Conservation (phyloP, 2,113 vertebrate species). For the Pagrus major region DNA sequence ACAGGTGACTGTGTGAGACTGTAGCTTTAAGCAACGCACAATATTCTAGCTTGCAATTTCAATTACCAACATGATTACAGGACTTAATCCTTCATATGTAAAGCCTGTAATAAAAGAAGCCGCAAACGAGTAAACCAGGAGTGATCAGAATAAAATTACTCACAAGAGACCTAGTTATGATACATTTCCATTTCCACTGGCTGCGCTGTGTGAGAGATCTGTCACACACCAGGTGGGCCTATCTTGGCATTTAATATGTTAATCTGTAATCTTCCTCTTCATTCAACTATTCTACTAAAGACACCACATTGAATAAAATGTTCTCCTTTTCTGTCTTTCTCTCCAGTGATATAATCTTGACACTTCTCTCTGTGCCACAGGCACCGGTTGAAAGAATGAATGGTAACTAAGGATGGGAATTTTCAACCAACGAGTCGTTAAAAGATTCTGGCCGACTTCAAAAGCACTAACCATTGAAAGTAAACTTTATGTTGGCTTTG, state of each 20-base stretch:
- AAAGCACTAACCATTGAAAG: constrained; percentile 1
- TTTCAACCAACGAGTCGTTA: constrained; percentile 24
- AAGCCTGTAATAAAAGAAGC: constrained; percentile 57
- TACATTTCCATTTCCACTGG: constrained; percentile 71
- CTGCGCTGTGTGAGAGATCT: constrained; percentile 66
- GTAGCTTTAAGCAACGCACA: constrained; percentile 33
- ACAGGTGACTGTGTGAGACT: constrained; percentile 37
- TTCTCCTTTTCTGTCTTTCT: constrained; percentile 40
- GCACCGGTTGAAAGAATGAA: constrained; percentile 46
- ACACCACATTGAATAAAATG: constrained; percentile 38
- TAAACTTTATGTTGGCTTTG: not conserved
- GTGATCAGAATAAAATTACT: constrained; percentile 71
- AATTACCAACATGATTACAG: constrained; percentile 68
- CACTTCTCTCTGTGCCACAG: constrained; percentile 56
- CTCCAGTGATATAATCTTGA: constrained; percentile 53
- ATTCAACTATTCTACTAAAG: constrained; percentile 70
- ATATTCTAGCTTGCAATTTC: constrained; percentile 53
- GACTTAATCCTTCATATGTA: constrained; percentile 58
- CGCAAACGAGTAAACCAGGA: constrained; percentile 50
- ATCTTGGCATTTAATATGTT: constrained; percentile 80
- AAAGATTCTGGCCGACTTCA: constrained; percentile 8
- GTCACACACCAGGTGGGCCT: constrained; percentile 78
- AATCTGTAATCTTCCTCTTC: constrained; percentile 75
- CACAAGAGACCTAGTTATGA: constrained; percentile 67
- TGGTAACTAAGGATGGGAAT: constrained; percentile 1